Base-by-base conservation (phyloP, 2,113 vertebrate species). In the Chelonoidis abingdonii region DNA sequence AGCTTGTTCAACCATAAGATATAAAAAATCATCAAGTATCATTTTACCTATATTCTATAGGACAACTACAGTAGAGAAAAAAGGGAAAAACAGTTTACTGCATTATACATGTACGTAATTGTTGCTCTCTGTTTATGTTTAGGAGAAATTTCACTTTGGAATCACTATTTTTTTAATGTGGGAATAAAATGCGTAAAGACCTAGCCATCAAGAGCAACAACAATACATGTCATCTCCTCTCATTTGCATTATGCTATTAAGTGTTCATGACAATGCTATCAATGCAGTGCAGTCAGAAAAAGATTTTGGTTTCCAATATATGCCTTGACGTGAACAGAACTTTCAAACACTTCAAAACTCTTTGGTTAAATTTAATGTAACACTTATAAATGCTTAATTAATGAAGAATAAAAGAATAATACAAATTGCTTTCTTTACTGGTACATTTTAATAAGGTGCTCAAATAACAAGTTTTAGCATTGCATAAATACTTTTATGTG, bases 101-200 rank as follows among this genome's bases (percentile, higher is more conserved):
- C 69, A 53, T 94, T 89, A 86, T 6, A 38, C 7, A 12, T 16
- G 16, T 22, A 82, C 22, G 3, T 41, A 82, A 41, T 16, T 69
- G 25, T 78, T 78, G 44, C 35, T 38, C 13, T 79, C 29, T 0
- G 0, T 14, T 10, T 25, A 1, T 22, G 6, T 76, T 82, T 79
- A 47, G 19, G 52, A 59, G 47, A 49, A 84, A 27, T 87, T 88
- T 95, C 86, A 52, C 3, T 49, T 62, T 41, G 27, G 2, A 12
- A 41, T 10, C 31, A 47, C 29, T 89, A 8, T 24, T 56, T 38
- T 94, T 87, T 72, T 83, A 31, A 78, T 8, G 10, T 19, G 4
- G 5, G 35, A 44, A 59, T 50, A 82, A 17, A 52, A 80, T 62
- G 49, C 10, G 8, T 1, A 76, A 38, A 69, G 6, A 83, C 2